These are phyloP conservation scores for Oryzias celebensis DNA, from an alignment of 2,113 vertebrate species.

Conservation along the genomic window DNA sequence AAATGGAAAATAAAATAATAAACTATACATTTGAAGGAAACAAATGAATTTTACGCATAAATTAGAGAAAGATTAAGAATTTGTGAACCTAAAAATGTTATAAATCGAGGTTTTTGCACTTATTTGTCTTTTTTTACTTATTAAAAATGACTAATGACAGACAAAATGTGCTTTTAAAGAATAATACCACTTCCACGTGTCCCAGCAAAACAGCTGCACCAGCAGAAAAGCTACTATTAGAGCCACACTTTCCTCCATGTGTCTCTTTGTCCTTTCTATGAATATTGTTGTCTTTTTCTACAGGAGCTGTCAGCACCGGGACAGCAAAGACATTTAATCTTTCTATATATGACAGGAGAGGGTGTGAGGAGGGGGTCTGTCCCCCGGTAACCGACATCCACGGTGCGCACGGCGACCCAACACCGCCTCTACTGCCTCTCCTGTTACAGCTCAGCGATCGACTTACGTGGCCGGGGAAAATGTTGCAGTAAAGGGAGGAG, in stretches of 20 bases:
- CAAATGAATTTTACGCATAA: too few relatives aligned
- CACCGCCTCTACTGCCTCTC: slow-evolving; percentile 69
- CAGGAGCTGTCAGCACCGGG: slow-evolving; percentile 64
- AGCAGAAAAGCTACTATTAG: slow-evolving; percentile 58
- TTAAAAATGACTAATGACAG: too few relatives aligned
- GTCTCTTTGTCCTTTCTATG: slow-evolving; percentile 56
- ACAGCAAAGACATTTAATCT: slow-evolving; percentile 69
- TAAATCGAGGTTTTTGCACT: neutral
- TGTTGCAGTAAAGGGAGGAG: slow-evolving; percentile 78
- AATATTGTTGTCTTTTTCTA: slow-evolving; percentile 65
- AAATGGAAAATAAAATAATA: too few relatives aligned
- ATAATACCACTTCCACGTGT: slow-evolving; percentile 6
- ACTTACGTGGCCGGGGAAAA: slow-evolving; percentile 78
- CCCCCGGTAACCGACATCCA: slow-evolving; percentile 48
- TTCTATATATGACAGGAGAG: slow-evolving; percentile 54
- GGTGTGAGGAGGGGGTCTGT: slow-evolving; percentile 37
- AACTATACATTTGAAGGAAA: too few relatives aligned
- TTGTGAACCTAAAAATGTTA: too few relatives aligned
- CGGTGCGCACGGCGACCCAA: slow-evolving; percentile 51
- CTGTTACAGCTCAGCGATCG: slow-evolving; percentile 88
- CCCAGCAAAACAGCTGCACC: slow-evolving; percentile 60
- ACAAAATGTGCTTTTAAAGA: neutral
- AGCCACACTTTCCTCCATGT: slow-evolving; percentile 35
- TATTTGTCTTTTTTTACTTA: neutral
- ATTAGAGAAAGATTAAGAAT: too few relatives aligned